Conservation (phyloP, 2,113 vertebrate genomes). For the Thamnophis sirtalis region DNA sequence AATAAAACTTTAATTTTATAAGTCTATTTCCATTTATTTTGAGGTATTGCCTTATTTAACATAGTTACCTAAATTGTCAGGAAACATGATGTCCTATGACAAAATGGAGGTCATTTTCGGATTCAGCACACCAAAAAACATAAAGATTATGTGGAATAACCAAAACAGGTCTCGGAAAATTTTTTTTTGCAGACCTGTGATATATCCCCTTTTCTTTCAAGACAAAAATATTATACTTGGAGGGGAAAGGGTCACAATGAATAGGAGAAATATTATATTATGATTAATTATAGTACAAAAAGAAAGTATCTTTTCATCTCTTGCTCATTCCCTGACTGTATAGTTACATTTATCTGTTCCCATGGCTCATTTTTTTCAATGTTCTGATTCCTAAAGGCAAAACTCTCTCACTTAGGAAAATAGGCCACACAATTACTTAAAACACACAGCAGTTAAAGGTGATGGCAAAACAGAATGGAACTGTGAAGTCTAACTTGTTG, state of each 20-base stretch:
- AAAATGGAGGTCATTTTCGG: too few species aligned
- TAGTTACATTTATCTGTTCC: not conserved
- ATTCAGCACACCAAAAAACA: too few species aligned
- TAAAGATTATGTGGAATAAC: too few species aligned
- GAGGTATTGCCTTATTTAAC: too few species aligned
- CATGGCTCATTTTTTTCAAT: slow-evolving; percentile 3
- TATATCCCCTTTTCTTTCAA: not conserved
- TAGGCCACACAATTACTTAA: not conserved
- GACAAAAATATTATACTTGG: not conserved
- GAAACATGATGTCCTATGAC: too few species aligned
- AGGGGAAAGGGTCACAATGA: not conserved
- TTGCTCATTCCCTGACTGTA: not conserved
- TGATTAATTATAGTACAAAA: not conserved
- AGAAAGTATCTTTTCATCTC: not conserved
- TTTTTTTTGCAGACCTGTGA: too few species aligned
- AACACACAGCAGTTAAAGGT: not conserved
- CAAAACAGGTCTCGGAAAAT: too few species aligned
- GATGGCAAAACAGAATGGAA: not conserved
- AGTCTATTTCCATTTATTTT: too few species aligned
- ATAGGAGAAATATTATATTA: not conserved
- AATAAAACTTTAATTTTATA: too few species aligned
- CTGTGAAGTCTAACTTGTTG: not conserved
- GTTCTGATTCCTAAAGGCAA: not conserved
- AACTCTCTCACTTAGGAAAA: not conserved
- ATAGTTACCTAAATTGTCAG: too few species aligned